Evolutionary conservation across 2,113 vertebrate genomes (phyloP), one percentile per base, ranked within the genome.

Genomic region (Calyptomena viridis): DNA sequence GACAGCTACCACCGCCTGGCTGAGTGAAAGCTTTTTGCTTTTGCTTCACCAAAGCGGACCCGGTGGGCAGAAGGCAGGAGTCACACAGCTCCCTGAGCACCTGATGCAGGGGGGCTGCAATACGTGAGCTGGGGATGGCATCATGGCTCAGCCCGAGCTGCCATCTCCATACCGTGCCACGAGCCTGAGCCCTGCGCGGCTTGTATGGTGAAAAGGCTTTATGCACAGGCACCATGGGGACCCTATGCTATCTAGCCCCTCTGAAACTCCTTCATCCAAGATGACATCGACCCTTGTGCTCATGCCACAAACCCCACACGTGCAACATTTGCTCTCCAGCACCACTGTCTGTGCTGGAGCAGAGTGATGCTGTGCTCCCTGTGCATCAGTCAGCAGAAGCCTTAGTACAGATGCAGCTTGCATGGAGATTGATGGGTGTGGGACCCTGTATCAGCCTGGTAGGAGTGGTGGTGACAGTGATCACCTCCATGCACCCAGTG

Each of bases 61-160:
- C 0, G 0, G 25, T 28, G 23, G 58, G 39, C 0, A 0, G 19
- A 58, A 63, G 22, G 71, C 0, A 0, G 28, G 35, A 2, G 1
- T 50, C 72, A 42, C 0, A 0, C 25, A 50, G 42, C 4, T 2
- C 33, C 40, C 33, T 53, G 30, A 44, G 19, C 5, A 28, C 7
- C 52, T 16, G 72, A 66, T 33, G 37, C 40, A 39, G 35, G 19
- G 8, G 42, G 21, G 16, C 28, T 11, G 8, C 60, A 60, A 58
- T 5, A 66, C 37, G 17, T 0, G 0, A 64, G 33, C 46, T 3
- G 1, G 11, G 1, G 27, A 4, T 11, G 9, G 6, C 42, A 44
- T 11, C 27, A 13, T 0, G 1, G n/a, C 39, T 77, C 59, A 82
- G 53, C 27, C n/a, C 18, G 3, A 2, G 68, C 58, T 46, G 42